Percentiles rank a stretch among this genome's conserved stretches.
Conservation (phyloP, 2,888 invertebrate species). For the Zygaena filipendulae region DNA sequence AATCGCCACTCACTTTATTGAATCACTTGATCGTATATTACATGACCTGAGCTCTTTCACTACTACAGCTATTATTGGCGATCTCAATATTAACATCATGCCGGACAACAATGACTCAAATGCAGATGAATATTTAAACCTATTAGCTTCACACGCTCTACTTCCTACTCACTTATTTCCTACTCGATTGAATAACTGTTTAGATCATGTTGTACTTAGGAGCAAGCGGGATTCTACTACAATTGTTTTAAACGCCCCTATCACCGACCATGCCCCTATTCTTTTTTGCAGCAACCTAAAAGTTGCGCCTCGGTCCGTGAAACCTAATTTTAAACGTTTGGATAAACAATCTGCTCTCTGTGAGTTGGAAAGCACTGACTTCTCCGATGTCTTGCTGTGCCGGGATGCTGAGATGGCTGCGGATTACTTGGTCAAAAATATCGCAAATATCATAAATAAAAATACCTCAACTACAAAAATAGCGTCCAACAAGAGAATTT, state of each 20-base stretch:
- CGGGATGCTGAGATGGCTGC: background rate
- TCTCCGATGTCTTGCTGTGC: background rate
- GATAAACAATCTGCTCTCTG: no score
- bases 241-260: no score
- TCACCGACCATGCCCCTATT: no score
- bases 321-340: background rate
- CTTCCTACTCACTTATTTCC: no score
- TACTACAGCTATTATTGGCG: slow-evolving; percentile 13
- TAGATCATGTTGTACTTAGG: slow-evolving; percentile 12
- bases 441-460: no score
- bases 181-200: slow-evolving; percentile 8
- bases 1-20: slow-evolving; percentile 9
- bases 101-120: slow-evolving; percentile 3
- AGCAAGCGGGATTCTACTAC: no score
- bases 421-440: background rate
- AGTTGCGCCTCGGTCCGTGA: background rate
- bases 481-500: no score
- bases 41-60: no score
- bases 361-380: background rate
- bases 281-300: background rate
- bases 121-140: slow-evolving; percentile 8
- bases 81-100: slow-evolving; percentile 14
- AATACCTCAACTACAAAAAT: background rate
- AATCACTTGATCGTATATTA: slow-evolving; percentile 11
- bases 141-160: no score